Base-by-base conservation (phyloP, 2,113 vertebrate genomes). In the Equus quagga region DNA sequence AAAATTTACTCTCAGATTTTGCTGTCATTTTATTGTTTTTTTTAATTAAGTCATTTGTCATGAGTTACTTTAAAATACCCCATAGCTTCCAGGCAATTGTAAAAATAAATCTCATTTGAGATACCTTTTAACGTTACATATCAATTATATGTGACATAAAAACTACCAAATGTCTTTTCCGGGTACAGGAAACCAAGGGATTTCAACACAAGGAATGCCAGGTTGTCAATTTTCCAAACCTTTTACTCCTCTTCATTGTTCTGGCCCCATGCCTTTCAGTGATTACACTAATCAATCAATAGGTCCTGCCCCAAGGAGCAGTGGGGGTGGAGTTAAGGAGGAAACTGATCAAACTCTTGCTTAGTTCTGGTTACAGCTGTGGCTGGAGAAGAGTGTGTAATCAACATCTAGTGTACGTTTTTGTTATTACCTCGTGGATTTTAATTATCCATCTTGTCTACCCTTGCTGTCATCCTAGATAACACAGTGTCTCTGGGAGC, bases 391-490 rank as follows among this genome's bases (percentile, higher is more conserved):
- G 83, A 51, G 54, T 80, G 90, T 70, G 6, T 51, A 82, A 70
- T 92, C 81, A 70, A 70, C 58, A 78, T 60, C 54, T 73, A 67
- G 67, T 93, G 49, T 41, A 33, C 18, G n/a, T 92, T 64, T 97
- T 90, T 83, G 91, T 96, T 94, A 83, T 69, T 85, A 36, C 31
- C 26, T 19, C 60, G n/a, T 90, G 87, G 90, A 62, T 95, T 88
- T 97, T 90, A 93, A 90, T 96, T 97, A 64, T 58, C 80, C 95
- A 78, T 92, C 93, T 87, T 90, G 95, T 93, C 96, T 90, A 64
- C 80, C 88, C 82, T 93, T 90, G 94, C 95, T 96, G 92, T 96
- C 96, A 88, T 90, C 80, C 86, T 91, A 78, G 60, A 85, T 91
- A 92, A 92, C 26, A 76, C 88, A 89, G 83, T 87, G 28, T 82